phyloP scores from a whole-genome alignment of 2,113 vertebrate genomes.

The Scytalopus superciliaris region DNA sequence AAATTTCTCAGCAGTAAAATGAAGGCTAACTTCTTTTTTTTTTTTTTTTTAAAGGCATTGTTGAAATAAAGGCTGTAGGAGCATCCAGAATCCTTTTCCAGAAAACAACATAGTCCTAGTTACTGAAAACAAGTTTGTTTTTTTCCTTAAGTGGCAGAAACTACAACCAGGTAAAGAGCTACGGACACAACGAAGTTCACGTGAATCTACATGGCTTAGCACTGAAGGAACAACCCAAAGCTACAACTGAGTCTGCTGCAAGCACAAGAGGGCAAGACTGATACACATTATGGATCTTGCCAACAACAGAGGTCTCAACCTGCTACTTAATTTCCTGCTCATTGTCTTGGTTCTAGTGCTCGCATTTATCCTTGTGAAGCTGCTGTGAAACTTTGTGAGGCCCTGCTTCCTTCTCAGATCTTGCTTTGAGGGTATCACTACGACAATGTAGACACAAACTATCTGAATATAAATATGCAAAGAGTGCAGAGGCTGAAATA shows the following conservation, averaged over 20 bases:
- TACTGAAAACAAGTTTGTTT: neutral
- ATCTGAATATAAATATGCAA: neutral
- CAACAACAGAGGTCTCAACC: slow-evolving; percentile 76
- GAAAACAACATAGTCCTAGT: neutral
- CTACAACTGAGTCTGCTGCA: neutral
- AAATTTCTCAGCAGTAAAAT: neutral
- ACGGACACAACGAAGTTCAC: neutral
- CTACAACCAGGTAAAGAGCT: neutral
- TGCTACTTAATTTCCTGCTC: slow-evolving; percentile 81
- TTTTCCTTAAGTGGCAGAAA: neutral
- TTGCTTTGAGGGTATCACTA: neutral
- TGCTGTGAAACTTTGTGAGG: slow-evolving; percentile 60
- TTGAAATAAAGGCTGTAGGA: neutral
- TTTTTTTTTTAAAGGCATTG: slow-evolving; percentile 3
- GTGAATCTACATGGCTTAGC: neutral
- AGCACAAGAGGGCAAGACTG: slow-evolving; percentile 28
- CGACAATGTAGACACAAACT: neutral
- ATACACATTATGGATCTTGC: slow-evolving; percentile 72
- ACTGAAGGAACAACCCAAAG: neutral
- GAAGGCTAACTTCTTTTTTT: neutral
- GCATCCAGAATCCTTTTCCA: neutral
- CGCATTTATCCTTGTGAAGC: slow-evolving; percentile 78
- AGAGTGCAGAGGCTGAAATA: neutral
- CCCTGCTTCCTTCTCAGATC: neutral
- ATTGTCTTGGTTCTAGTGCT: slow-evolving; percentile 79